A percentile compares a stretch with the other conserved stretches of the same genome.
Conservation (phyloP, 1,140 invertebrate species). For the Pachyrhynchus sulphureomaculatus region DNA sequence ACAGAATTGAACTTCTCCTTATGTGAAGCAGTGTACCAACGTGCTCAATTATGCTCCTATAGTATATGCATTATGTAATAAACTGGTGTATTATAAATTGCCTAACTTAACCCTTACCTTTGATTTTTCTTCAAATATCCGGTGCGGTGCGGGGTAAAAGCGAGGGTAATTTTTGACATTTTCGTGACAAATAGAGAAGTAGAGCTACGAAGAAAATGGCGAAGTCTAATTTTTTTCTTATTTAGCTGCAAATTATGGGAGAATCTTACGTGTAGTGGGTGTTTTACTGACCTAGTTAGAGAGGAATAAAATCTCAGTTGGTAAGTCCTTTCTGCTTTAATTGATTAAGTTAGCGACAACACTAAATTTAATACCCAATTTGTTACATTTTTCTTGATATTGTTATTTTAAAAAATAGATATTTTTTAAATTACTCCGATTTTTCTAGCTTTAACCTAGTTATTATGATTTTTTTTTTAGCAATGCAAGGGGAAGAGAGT, state of each 20-base stretch:
- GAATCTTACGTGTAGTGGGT: conserved; percentile 8
- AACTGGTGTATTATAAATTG: too few species aligned
- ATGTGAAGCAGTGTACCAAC: too few species aligned
- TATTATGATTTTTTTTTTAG: conserved; percentile 31
- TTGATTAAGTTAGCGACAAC: conserved; percentile 19
- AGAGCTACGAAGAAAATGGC: conserved; percentile 19
- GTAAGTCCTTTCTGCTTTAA: conserved; percentile 33
- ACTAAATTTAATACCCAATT: not conserved
- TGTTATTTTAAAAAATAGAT: too few species aligned
- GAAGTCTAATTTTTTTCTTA: conserved; percentile 10
- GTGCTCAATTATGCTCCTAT: too few species aligned
- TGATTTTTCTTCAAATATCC: too few species aligned
- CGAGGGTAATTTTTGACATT: conserved; percentile 3
- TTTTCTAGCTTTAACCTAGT: not conserved
- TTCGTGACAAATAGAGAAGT: conserved; percentile 5
- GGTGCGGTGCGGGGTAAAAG: not conserved
- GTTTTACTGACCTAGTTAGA: conserved; percentile 23
- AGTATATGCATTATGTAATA: too few species aligned
- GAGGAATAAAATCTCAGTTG: conserved; percentile 15
- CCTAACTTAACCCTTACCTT: too few species aligned
- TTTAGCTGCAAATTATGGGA: not conserved
- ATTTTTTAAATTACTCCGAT: too few species aligned
- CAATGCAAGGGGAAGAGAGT: conserved; percentile 48
- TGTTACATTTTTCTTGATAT: too few species aligned
- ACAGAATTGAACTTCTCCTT: too few species aligned